Base-by-base conservation (phyloP, 2,113 vertebrate species). In the Arenaria interpres region DNA sequence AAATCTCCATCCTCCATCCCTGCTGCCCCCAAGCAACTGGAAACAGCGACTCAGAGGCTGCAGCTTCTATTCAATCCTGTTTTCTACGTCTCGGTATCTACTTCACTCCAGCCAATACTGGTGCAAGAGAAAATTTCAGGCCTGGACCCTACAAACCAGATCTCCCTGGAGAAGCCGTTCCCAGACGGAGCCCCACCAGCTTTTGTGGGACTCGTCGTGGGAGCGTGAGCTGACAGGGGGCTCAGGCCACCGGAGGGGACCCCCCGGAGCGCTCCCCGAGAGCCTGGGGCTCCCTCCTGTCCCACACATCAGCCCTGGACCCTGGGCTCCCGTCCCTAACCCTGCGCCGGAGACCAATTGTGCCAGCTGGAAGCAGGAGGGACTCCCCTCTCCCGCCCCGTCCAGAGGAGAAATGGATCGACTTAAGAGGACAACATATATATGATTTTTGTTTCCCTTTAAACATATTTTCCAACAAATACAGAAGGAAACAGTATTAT, bases 361-460 rank as follows among this genome's bases (percentile, higher is more conserved):
- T 74, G 84, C 7, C 11, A 33, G 74, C 19, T 50, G 95, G 93
- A 69, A 67, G 75, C 12, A 39, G 76, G 91, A 76, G 57, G 0
- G 79, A 88, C 14, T 57, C 25, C 77, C 77, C 28, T 63, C 85
- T 85, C 84, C 84, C 39, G 88, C 87, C 96, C 93, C 60, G 6
- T 21, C 91, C 95, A 78, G 73, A 88, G 79, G 46, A 30, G 90
- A 95, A 95, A 69, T 6, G 78, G 72, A 89, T 17, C 1, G 4
- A 89, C 75, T 50, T n/a, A 14, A 20, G 79, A 91, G 96, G 84
- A 86, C 93, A 95, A 88, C 21, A 5, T 10, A 14, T 62, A 95
- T 6, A 53, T 54, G 72, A 57, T 17, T 57, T 95, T 93, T 95
- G 93, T 96, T 98, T 98, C 97, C 97, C 97, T 98, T 98, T 97